Evolutionary conservation across 1,140 invertebrate genomes (phyloP), one percentile per base, ranked within the genome.

Genomic region (Diorhabda elongata): DNA sequence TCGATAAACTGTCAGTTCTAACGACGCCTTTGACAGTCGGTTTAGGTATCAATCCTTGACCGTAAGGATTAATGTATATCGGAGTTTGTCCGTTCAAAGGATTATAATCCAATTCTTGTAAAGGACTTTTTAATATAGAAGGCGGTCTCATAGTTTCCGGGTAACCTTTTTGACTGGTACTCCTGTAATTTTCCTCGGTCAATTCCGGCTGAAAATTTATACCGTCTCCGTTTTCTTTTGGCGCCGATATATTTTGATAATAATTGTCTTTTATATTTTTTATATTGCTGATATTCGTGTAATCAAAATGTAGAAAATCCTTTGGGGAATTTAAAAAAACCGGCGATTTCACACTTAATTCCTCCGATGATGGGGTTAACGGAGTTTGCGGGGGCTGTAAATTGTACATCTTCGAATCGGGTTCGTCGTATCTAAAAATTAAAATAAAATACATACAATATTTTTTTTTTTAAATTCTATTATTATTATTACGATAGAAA

Each of bases 81-180:
- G 71, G 66, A 61, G 47, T 68, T 41, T 70, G 69, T 0, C 69
- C 64, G 45, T 58, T 58, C 42, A 66, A 7, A 42, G 47, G n/a
- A 65, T 57, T 57, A 42, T 42, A 58, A 57, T 65, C 64, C n/a
- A 65, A n/a, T 11, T 57, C 47, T 41, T 58, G 47, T 5, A 43
- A 44, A 9, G 61, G 61, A 9, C 11, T 11, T n/a, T 62, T 62
- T 1, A 44, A 8, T 52, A 52, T 52, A 5, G 61, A 42, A 62
- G 61, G 44, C 43, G 6, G 43, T 44, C 61, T 62, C 42, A 11
- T 9, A 44, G 44, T 44, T n/a, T n/a, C 61, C 42, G 3, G 43
- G 43, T 11, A 11, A 8, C 42, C 58, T 60, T 5, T 42, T 60
- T 60, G 26, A 26, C 26, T 26, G 26, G 26, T 26, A 26, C 26